Conservation (phyloP, 2,888 invertebrate species). For the Drosophila subsilvestris region DNA sequence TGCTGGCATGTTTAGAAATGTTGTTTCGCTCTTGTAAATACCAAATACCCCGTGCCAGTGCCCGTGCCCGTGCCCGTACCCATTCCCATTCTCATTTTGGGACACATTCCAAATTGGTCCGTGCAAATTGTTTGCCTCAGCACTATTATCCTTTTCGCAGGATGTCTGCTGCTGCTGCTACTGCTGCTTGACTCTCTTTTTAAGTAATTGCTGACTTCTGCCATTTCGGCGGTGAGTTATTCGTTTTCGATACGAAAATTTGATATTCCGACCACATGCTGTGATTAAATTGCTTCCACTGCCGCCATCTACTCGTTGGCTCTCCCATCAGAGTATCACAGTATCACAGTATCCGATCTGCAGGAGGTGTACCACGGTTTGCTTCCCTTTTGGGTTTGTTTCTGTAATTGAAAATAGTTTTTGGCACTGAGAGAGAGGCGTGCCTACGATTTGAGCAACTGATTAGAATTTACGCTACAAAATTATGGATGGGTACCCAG, state of each 20-base stretch:
- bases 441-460: constrained; percentile 48
- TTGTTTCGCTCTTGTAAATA: constrained; percentile 45
- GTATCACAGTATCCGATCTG: constrained; percentile 21
- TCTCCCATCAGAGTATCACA: constrained; percentile 6
- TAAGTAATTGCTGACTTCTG: constrained; percentile 78
- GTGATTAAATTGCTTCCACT: constrained; percentile 79
- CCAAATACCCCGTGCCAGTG: too few relatives aligned
- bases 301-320: constrained; percentile 60
- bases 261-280: constrained; percentile 83
- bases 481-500: not conserved
- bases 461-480: constrained; percentile 52
- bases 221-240: constrained; percentile 74
- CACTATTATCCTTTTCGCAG: constrained; percentile 74
- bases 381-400: constrained; percentile 11
- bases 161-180: constrained; percentile 22
- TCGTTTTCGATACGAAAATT: constrained; percentile 79
- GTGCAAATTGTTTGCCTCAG: constrained; percentile 73
- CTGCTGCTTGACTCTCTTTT: constrained; percentile 40
- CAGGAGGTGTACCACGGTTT: constrained; percentile 29
- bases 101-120: constrained; percentile 57
- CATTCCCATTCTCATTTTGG: constrained; percentile 39
- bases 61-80: not conserved
- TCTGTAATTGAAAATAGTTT: constrained; percentile 73
- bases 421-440: constrained; percentile 63
- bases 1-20: constrained; percentile 60